Base-by-base conservation (phyloP, 2,113 vertebrate genomes). In the Camelus dromedarius region DNA sequence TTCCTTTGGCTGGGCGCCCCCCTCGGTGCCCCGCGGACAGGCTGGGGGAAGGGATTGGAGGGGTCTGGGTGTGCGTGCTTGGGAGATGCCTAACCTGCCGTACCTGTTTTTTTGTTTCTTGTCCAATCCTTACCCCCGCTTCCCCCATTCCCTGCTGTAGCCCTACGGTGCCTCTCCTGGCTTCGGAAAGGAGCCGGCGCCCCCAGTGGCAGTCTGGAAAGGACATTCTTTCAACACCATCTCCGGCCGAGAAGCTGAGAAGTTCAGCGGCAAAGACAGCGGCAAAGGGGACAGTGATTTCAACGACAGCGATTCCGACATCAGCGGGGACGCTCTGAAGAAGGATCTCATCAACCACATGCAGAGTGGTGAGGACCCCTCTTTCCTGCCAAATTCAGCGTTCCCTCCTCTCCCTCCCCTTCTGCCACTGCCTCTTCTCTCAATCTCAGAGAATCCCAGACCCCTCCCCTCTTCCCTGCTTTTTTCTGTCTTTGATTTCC, bases 231-330 rank as follows among this genome's bases (percentile, higher is more conserved):
- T 99, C 98, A 99, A 99, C 42, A 99, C 99, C 13, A 99, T 99
- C 94, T 99, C 99, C 0, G 99, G 99, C 10, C 98, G 99, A 87
- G 99, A 99, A 89, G 99, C 99, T 0, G 99, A 99, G 96, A 99
- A 99, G 94, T 99, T 99, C 98, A 99, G 99, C 1, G 99, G 99
- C 69, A 99, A 99, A 98, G 99, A 99, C 98, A 99, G 99, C 0
- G 99, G 99, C 18, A 99, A 99, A 98, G 99, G 99, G 0, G 99
- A 99, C 98, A 99, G 99, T 7, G 99, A 99, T 98, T 99, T 99
- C 98, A 99, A 99, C 0, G 99, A 99, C 99, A 99, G 99, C 0
- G 99, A 99, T 75, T 99, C 99, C 0, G 99, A 99, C 98, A 99
- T 99, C 97, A 99, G 99, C 0, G 99, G 99, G 86, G 99, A 99